Evolutionary conservation across 2,888 invertebrate genomes (phyloP).

Genomic region (Orthosia incerta): DNA sequence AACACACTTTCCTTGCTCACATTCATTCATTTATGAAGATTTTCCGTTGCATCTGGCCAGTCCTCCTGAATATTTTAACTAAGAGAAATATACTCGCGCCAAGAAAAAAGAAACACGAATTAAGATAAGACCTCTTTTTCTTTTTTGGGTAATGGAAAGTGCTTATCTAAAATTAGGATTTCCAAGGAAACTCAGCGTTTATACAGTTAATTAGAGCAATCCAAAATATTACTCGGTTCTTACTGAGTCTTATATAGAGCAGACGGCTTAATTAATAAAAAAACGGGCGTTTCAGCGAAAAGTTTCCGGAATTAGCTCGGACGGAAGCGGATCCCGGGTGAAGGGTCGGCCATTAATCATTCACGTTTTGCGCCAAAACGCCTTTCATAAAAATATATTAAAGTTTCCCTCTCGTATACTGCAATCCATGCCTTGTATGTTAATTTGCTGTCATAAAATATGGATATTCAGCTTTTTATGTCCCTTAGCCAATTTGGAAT

Average conservation of each 20-base stretch:
- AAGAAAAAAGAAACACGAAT: slow-evolving; percentile 40
- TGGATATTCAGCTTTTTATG: slow-evolving; percentile 79
- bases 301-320: slow-evolving; percentile 80
- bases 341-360: slow-evolving; percentile 88
- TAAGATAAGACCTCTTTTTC: slow-evolving; percentile 41
- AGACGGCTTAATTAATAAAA: slow-evolving; percentile 80
- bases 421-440: slow-evolving; percentile 84
- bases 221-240: slow-evolving; percentile 56
- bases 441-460: slow-evolving; percentile 84
- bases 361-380: slow-evolving; percentile 83
- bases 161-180: slow-evolving; percentile 63
- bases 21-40: slow-evolving; percentile 42
- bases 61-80: slow-evolving; percentile 38
- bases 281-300: slow-evolving; percentile 67
- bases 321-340: slow-evolving; percentile 78
- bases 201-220: slow-evolving; percentile 61
- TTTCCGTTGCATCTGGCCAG: slow-evolving; percentile 20
- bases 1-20: neutral
- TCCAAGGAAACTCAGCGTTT: slow-evolving; percentile 49
- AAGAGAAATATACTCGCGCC: slow-evolving; percentile 22
- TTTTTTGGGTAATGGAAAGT: slow-evolving; percentile 43
- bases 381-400: slow-evolving; percentile 88
- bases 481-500: slow-evolving; percentile 70
- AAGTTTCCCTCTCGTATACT: slow-evolving; percentile 83
- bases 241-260: slow-evolving; percentile 67